Percentiles rank a stretch among this genome's conserved stretches.
These are phyloP conservation scores for Limnodromus scolopaceus DNA, from an alignment of 2,797 vertebrate genomes.

Conservation along the genomic window DNA sequence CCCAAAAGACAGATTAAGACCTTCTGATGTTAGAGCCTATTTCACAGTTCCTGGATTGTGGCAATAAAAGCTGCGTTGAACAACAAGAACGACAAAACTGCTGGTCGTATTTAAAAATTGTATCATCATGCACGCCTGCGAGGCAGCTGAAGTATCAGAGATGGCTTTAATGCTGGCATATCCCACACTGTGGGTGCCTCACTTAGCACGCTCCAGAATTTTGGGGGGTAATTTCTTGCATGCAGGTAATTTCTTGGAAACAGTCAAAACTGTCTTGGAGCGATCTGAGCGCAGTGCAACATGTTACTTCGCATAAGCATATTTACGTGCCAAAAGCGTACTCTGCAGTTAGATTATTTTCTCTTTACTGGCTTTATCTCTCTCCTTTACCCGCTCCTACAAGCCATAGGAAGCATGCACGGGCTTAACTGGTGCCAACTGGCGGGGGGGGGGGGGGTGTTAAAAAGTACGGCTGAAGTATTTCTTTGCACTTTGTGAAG, in stretches of 20 bases:
- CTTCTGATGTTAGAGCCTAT: not conserved
- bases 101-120: not conserved
- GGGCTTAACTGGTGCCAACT: not conserved
- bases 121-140: not conserved
- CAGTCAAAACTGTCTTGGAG: not conserved
- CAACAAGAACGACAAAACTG: not conserved
- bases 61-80: not conserved
- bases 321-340: not conserved
- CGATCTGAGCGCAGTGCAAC: not conserved
- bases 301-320: not conserved
- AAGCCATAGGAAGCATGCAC: not conserved
- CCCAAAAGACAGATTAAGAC: not conserved
- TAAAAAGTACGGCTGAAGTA: not conserved
- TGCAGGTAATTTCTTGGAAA: not conserved
- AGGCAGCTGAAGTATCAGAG: not conserved
- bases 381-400: not conserved
- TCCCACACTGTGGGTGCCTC: not conserved
- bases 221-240: not conserved
- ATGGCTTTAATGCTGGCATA: not conserved
- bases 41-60: not conserved
- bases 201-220: not conserved
- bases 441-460: rapidly evolving
- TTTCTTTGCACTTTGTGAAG: not conserved
- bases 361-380: not conserved
- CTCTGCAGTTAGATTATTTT: not conserved